A percentile compares a stretch with the other conserved stretches of the same genome.
phyloP scores from a whole-genome alignment of 2,888 invertebrate species.

The Caenorhabditis sinica region DNA sequence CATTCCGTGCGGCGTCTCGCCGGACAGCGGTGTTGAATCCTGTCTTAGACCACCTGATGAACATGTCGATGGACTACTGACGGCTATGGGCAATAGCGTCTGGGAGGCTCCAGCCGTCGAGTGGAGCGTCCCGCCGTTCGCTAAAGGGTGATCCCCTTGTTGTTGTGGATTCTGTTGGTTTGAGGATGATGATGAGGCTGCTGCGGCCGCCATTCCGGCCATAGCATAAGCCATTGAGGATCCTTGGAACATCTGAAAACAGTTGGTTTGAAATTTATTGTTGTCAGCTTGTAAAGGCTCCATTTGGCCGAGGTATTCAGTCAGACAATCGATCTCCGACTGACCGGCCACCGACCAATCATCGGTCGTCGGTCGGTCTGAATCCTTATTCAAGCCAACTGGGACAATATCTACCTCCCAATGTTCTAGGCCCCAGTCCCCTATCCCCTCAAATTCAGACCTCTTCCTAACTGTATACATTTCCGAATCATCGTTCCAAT shows the following conservation, averaged over 20 bases:
- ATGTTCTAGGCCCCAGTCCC: too few species aligned
- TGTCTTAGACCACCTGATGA: slow-evolving; percentile 74
- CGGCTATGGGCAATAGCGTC: slow-evolving; percentile 75
- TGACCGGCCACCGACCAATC: too few species aligned
- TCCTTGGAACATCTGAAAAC: slow-evolving; percentile 58
- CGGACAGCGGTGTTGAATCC: slow-evolving; percentile 72
- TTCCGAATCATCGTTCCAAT: background rate
- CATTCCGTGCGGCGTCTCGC: slow-evolving; percentile 63
- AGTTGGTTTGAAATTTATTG: background rate
- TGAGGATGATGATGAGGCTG: slow-evolving; percentile 34
- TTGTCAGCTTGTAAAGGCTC: too few species aligned
- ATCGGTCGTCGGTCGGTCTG: too few species aligned
- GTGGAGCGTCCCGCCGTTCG: slow-evolving; percentile 77
- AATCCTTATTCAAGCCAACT: too few species aligned
- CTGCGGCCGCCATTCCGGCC: slow-evolving; percentile 58
- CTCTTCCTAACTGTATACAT: slow-evolving; percentile 6
- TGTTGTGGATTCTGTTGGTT: slow-evolving; percentile 14
- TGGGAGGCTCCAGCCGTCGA: slow-evolving; percentile 78
- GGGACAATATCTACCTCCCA: too few species aligned
- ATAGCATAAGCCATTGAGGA: slow-evolving; percentile 69
- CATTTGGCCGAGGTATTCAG: too few species aligned
- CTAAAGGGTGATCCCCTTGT: slow-evolving; percentile 78
- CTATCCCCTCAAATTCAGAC: background rate
- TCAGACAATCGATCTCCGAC: too few species aligned
- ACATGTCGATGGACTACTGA: slow-evolving; percentile 77